A percentile compares a stretch with the other conserved stretches of the same genome.
Conservation (phyloP, 2,888 invertebrate species). For the Acronicta alni region DNA sequence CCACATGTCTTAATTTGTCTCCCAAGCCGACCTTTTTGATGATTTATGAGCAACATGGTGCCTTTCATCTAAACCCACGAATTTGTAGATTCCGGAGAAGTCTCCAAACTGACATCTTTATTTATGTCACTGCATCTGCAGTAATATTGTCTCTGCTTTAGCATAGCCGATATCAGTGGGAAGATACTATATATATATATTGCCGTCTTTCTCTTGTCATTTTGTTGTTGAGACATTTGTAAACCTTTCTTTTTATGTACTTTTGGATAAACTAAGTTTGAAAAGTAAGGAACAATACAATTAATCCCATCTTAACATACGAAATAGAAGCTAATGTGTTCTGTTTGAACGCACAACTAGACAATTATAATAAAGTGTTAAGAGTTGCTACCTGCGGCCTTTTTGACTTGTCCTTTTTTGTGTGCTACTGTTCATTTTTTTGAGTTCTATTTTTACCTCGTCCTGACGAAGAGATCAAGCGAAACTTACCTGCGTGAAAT, state of each 20-base stretch:
- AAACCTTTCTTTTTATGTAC: slow-evolving; percentile 2
- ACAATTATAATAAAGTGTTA: slow-evolving; percentile 67
- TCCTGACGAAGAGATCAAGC: slow-evolving; percentile 48
- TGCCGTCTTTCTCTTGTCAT: slow-evolving; percentile 1
- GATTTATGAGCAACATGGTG: slow-evolving; percentile 72
- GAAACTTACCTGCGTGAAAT: slow-evolving; percentile 54
- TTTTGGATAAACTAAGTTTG: slow-evolving; percentile 20
- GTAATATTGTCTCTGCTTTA: slow-evolving; percentile 2
- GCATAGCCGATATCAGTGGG: not conserved
- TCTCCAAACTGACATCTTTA: slow-evolving; percentile 37
- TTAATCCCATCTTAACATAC: slow-evolving; percentile 20
- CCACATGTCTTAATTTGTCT: slow-evolving; percentile 84
- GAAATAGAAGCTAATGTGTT: slow-evolving; percentile 67
- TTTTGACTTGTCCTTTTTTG: slow-evolving; percentile 62
- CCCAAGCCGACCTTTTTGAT: slow-evolving; percentile 75
- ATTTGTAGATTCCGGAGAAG: slow-evolving; percentile 41
- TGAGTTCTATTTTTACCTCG: slow-evolving; percentile 32
- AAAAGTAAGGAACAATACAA: slow-evolving; percentile 28
- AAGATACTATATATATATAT: not conserved
- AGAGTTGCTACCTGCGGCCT: slow-evolving; percentile 71
- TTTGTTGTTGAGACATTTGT: slow-evolving; percentile 5
- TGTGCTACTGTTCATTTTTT: slow-evolving; percentile 61
- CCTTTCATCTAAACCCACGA: slow-evolving; percentile 49
- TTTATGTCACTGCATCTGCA: slow-evolving; percentile 5
- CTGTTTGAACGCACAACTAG: slow-evolving; percentile 69